phyloP scores from a whole-genome alignment of 2,888 invertebrate genomes.

The Alcis repandata region DNA sequence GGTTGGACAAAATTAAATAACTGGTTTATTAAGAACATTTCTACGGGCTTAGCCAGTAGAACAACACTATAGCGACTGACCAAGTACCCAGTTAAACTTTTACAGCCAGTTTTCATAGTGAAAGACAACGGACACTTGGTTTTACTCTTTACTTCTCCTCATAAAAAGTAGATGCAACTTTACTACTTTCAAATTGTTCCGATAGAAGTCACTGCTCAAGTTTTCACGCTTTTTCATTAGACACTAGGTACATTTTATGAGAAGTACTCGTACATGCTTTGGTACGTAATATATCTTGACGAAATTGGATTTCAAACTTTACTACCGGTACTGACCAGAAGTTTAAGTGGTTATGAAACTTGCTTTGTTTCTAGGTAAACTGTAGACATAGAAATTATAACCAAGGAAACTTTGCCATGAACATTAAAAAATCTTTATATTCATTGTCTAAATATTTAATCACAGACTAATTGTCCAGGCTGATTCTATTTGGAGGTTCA shows the following conservation, averaged over 20 bases:
- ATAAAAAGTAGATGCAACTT: conserved; percentile 55
- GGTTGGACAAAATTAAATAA: neutral
- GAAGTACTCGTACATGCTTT: neutral
- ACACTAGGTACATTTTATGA: conserved; percentile 17
- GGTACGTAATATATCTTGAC: conserved; percentile 1
- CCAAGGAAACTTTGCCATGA: neutral
- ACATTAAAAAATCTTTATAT: too few relatives aligned
- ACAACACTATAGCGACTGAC: conserved; percentile 17
- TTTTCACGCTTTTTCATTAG: conserved; percentile 28
- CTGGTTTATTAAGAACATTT: neutral
- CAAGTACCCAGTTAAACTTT: conserved; percentile 32
- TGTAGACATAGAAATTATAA: neutral
- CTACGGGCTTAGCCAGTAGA: neutral
- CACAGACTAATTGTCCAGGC: too few relatives aligned
- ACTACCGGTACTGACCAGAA: neutral
- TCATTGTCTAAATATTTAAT: too few relatives aligned
- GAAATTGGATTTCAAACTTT: neutral
- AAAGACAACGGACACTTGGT: conserved; percentile 48
- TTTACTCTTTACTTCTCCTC: conserved; percentile 51
- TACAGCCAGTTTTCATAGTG: conserved; percentile 39
- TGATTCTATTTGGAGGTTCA: too few relatives aligned
- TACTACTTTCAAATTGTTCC: conserved; percentile 34
- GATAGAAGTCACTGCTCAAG: conserved; percentile 24
- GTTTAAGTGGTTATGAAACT: neutral
- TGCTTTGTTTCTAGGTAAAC: neutral